These are phyloP conservation scores for Iselma pallidipennis DNA, from an alignment of 2,888 invertebrate species.

Conservation along the genomic window DNA sequence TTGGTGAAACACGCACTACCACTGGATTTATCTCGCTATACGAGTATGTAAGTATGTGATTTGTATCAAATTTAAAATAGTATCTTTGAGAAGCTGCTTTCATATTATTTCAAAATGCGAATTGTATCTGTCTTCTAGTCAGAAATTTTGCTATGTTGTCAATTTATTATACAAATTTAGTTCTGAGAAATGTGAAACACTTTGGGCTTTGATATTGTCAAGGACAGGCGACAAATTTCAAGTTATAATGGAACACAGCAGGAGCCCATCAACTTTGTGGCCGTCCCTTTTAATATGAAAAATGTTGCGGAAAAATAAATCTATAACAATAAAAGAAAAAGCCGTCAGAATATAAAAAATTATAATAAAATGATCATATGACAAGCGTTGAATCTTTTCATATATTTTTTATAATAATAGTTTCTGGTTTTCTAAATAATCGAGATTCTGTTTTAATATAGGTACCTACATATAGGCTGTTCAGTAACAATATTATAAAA, in stretches of 20 bases:
- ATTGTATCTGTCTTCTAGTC: too few species aligned
- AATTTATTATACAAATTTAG: background rate
- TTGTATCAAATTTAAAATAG: too few species aligned
- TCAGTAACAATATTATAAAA: slow-evolving; percentile 11
- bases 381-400: background rate
- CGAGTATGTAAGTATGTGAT: too few species aligned
- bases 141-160: background rate
- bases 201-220: slow-evolving; percentile 1
- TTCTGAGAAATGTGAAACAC: background rate
- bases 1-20: slow-evolving; percentile 28
- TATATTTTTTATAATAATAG: background rate
- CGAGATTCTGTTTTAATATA: background rate
- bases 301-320: slow-evolving; percentile 19
- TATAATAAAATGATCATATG: background rate
- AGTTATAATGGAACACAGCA: slow-evolving; percentile 18
- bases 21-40: background rate
- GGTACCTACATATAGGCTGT: slow-evolving; percentile 6
- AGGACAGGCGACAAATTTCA: slow-evolving; percentile 23
- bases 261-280: slow-evolving; percentile 11
- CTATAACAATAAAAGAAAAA: slow-evolving; percentile 4
- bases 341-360: background rate
- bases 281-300: slow-evolving; percentile 17
- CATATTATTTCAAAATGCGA: too few species aligned
- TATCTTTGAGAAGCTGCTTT: too few species aligned
- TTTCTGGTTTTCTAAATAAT: background rate